Evolutionary conservation across 2,797 vertebrate species (phyloP), one percentile per base, ranked within the genome.

Genomic region (Choloepus didactylus): DNA sequence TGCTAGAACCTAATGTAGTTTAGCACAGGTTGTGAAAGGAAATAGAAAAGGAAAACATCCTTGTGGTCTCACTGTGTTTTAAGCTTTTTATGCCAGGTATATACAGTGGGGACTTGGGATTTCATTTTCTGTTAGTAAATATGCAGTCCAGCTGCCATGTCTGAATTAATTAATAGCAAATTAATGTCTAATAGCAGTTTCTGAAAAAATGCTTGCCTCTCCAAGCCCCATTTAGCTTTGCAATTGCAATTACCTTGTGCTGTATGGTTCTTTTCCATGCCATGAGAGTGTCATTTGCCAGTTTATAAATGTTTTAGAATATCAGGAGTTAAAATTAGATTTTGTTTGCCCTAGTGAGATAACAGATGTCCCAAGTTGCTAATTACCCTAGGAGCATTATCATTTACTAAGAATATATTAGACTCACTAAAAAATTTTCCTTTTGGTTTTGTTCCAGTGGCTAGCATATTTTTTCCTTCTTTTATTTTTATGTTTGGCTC

Each of bases 111-210:
- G 19, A 81, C 44, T 80, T 77, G 94, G 35, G 49, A 62, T 81
- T 86, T n/a, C 31, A 41, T 79, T 84, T 95, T 56, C 38, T 95
- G 46, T 87, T 91, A 70, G 76, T n/a, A 87, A 27, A n/a, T 70
- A 93, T 79, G 66, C 25, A 96, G 29, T 76, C 89, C 82, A 80
- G 44, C 75, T 96, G 25, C 88, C 79, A 84, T 21, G 18, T 79
- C 44, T 72, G n/a, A 70, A 44, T 97, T 97, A 96, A 93, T 97
- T 97, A 96, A 93, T 93, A 97, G 76, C 44, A 95, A 94, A 97
- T 83, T 80, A 92, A 95, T 73, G n/a, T 87, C 87, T 92, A 76
- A 72, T 66, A 81, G n/a, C 49, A 91, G 27, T 90, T 35, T 60
- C 87, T 12, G 0, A 93, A 67, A 88, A 96, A 93, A 87, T 60